Percentiles rank a stretch among this genome's conserved stretches.
These are phyloP conservation scores for Vulpes vulpes DNA, from an alignment of 2,113 vertebrate species.

Conservation along the genomic window DNA sequence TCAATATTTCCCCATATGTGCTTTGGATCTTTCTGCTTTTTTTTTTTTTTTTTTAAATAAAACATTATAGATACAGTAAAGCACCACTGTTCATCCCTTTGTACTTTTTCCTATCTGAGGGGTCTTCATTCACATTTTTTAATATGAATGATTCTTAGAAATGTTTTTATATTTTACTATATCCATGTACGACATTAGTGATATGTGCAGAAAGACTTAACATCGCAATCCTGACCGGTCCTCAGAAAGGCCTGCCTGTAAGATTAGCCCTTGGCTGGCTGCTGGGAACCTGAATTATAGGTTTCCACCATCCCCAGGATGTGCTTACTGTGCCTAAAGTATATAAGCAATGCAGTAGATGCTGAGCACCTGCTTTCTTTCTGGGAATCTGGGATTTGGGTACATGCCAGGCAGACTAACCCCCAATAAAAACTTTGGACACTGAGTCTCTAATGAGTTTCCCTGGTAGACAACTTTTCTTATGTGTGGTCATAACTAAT, in stretches of 20 bases:
- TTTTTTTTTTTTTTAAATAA: not conserved
- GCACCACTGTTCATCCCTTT: not conserved
- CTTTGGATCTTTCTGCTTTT: not conserved
- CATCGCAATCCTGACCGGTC: not conserved
- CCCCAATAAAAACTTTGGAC: not conserved
- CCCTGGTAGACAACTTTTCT: not conserved
- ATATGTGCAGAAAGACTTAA: not conserved
- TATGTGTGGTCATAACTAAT: not conserved
- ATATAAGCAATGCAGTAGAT: not conserved
- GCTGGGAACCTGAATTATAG: not conserved
- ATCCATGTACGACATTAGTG: not conserved
- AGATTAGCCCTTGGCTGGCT: not conserved
- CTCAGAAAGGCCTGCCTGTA: not conserved
- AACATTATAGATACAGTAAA: not conserved
- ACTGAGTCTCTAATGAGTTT: not conserved
- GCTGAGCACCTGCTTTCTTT: not conserved
- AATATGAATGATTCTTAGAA: not conserved
- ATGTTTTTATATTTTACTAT: conserved; percentile 4
- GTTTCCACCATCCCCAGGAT: not conserved
- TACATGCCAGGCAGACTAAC: not conserved
- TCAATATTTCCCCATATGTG: not conserved
- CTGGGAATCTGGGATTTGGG: not conserved
- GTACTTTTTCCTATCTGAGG: not conserved
- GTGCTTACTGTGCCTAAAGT: not conserved
- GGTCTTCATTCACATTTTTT: conserved; percentile 1